phyloP scores from a whole-genome alignment of 2,797 vertebrate genomes.

The Coendou prehensilis region DNA sequence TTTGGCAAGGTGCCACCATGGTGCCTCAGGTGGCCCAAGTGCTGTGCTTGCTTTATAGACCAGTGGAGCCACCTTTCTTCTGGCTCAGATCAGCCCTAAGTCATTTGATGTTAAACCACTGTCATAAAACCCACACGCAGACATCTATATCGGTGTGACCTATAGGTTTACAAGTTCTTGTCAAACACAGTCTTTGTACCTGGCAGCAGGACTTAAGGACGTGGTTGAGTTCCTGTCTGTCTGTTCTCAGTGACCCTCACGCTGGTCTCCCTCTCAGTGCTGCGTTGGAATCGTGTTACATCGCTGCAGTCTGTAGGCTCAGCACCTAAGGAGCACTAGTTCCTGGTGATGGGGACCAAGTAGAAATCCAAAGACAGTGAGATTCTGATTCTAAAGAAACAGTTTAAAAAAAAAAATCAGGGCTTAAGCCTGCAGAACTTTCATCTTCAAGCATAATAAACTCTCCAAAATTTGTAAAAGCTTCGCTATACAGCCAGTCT shows the following conservation, averaged over 20 bases:
- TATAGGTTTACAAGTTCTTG: not conserved
- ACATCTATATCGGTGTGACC: not conserved
- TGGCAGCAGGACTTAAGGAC: not conserved
- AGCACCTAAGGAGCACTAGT: not conserved
- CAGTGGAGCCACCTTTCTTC: not conserved
- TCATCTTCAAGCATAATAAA: not conserved
- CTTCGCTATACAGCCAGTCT: not conserved
- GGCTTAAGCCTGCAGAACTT: not conserved
- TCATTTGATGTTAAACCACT: not conserved
- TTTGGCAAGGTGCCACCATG: not conserved
- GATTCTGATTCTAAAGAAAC: constrained; percentile 2
- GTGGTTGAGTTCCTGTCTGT: not conserved
- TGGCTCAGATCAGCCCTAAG: not conserved
- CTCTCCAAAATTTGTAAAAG: not conserved
- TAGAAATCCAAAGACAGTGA: constrained; percentile 14
- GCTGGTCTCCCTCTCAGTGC: not conserved
- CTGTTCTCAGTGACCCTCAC: not conserved
- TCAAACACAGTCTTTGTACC: not conserved
- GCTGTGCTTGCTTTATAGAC: not conserved
- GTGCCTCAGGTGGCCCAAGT: not conserved
- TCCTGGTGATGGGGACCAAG: not conserved
- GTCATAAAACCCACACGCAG: not conserved
- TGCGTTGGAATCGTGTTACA: not conserved
- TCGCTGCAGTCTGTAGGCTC: not conserved
- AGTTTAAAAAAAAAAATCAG: not conserved